phyloP scores from a whole-genome alignment of 2,797 vertebrate species.

The Eleutherodactylus coqui region DNA sequence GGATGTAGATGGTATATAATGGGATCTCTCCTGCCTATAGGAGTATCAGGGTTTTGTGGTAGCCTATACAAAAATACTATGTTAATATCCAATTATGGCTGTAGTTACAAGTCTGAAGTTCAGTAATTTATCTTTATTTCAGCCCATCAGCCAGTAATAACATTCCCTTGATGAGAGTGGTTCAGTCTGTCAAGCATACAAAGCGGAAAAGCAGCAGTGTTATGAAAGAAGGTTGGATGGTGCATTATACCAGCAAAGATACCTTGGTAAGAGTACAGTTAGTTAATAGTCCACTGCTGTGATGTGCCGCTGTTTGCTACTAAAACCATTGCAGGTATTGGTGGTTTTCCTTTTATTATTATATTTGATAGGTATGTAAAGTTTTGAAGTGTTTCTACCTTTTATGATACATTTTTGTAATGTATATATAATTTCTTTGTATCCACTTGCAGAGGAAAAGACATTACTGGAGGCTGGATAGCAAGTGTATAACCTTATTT shows the following conservation, averaged over 20 bases:
- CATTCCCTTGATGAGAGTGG: constrained; percentile 96
- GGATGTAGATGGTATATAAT: neutral
- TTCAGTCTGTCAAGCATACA: constrained; percentile 95
- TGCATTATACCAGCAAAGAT: constrained; percentile 96
- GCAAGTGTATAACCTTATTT: constrained; percentile 96
- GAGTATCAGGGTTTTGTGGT: neutral
- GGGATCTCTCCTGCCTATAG: neutral
- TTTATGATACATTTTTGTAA: neutral
- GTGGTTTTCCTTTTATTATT: neutral
- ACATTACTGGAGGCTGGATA: constrained; percentile 97
- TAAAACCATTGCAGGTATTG: neutral
- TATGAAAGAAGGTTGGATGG: constrained; percentile 98
- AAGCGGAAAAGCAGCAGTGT: constrained; percentile 95
- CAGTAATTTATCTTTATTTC: constrained; percentile 57
- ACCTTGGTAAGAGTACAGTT: constrained; percentile 81
- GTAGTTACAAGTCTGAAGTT: neutral
- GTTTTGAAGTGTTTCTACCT: too few species aligned
- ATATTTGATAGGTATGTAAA: neutral
- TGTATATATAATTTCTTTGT: neutral
- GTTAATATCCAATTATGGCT: neutral
- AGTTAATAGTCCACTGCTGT: too few species aligned
- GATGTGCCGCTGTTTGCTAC: neutral
- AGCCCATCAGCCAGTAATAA: constrained; percentile 99
- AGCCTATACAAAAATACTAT: neutral
- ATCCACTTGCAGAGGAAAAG: constrained; percentile 84